Percentiles rank a stretch among this genome's conserved stretches.
Conservation (phyloP, 2,113 vertebrate genomes). For the Talpa occidentalis region DNA sequence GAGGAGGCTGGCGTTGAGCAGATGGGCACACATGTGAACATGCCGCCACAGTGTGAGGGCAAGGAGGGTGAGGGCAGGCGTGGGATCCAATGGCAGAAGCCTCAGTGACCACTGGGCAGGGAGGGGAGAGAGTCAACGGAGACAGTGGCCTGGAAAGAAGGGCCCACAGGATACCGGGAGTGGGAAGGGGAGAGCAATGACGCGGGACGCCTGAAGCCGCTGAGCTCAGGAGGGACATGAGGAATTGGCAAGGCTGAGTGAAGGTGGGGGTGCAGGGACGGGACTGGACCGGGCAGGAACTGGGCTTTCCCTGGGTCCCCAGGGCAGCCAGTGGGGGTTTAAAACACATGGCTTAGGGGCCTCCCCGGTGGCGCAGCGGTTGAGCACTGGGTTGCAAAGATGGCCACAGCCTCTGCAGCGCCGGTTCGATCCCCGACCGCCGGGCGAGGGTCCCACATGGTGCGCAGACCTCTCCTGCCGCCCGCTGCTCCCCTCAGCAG, state of each 20-base stretch:
- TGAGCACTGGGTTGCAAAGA: too few relatives aligned
- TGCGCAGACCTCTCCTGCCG: too few relatives aligned
- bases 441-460: too few relatives aligned
- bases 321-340: neutral
- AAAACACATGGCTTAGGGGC: too few relatives aligned
- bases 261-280: neutral
- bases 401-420: too few relatives aligned
- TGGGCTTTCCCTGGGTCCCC: neutral
- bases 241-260: neutral
- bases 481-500: too few relatives aligned
- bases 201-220: neutral
- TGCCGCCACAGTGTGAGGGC: too few relatives aligned
- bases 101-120: neutral
- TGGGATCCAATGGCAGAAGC: neutral
- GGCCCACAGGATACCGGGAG: neutral
- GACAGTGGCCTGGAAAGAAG: neutral
- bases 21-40: rapidly evolving
- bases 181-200: neutral
- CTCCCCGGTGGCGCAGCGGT: too few relatives aligned
- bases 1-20: neutral
- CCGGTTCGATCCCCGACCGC: too few relatives aligned
- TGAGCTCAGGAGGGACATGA: neutral
- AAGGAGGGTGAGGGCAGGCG: neutral
- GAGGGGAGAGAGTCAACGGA: neutral
- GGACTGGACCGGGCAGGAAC: neutral